These are phyloP conservation scores for Clostera curtula DNA, from an alignment of 2,888 invertebrate genomes.

Conservation along the genomic window DNA sequence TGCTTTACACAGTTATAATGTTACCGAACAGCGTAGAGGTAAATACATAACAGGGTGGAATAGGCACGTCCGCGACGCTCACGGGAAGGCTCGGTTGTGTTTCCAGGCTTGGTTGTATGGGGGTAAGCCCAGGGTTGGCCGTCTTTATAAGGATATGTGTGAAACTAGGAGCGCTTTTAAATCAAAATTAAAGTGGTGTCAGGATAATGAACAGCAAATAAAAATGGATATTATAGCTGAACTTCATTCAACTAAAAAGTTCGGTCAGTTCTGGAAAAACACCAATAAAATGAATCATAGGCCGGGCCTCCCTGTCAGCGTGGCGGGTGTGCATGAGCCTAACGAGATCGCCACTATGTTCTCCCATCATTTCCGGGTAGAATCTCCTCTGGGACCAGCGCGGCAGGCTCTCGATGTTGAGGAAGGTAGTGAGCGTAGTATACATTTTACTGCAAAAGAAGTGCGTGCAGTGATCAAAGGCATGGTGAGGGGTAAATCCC, in stretches of 20 bases:
- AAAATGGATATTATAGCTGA: conserved; percentile 2
- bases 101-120: not conserved
- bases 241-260: not conserved
- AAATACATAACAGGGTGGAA: conserved; percentile 1
- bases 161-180: conserved; percentile 1
- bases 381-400: not conserved
- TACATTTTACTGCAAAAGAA: not conserved
- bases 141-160: not conserved
- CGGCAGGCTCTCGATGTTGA: not conserved
- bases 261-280: conserved; percentile 1
- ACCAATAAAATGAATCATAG: not conserved
- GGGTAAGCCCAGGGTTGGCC: not conserved
- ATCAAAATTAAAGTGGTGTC: not conserved
- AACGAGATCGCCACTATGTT: not conserved
- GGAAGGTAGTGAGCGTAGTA: conserved; percentile 1
- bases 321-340: not conserved
- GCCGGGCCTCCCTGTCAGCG: conserved; percentile 2
- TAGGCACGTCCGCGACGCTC: not conserved
- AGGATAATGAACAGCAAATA: conserved; percentile 1
- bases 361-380: not conserved
- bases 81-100: not conserved
- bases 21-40: not conserved
- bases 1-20: not conserved
- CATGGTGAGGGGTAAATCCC: conserved; percentile 1
- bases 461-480: not conserved